Evolutionary conservation across 2,888 invertebrate species (phyloP), one percentile per base, ranked within the genome.

Genomic region (Drosophila parthenogenetica): DNA sequence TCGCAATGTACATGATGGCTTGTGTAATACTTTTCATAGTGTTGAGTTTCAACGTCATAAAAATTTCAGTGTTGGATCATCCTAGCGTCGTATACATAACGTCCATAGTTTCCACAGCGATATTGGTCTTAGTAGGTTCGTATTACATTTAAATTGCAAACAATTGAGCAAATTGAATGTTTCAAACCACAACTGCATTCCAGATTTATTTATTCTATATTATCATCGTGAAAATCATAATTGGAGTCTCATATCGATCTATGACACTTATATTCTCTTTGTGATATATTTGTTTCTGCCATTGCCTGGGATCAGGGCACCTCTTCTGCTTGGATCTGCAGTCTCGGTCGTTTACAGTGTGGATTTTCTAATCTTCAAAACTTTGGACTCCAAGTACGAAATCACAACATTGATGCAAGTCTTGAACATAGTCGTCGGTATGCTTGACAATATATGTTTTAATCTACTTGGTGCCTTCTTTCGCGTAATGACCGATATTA

Each of bases 201-300:
- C 45, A 72, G 65, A 69, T 42, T 1, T 51, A 16, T 0, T 7
- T 0, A 13, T 70, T n/a, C 16, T 54, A 13, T 0, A 40, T 0
- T 76, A 60, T 63, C 86, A 85, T 37, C 8, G 5, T n/a, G 5
- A 16, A 11, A 0, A 0, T 0, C 10, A 74, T 8, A 5, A 54
- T 0, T 70, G 78, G 73, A 2, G 5, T 1, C 4, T 63, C 4
- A 49, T 17, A 0, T 43, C 70, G 0, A 59, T 69, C 3, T 78
- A 65, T 25, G 83, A 82, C 49, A 61, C 67, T 1, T 83, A 85
- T 22, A 43, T 64, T 0, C 10, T 82, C 1, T 64, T 40, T 32
- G 49, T 71, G 35, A 60, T 83, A 4, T 83, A 83, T 45, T 42
- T 82, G 19, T 82, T 68, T 46, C 37, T 83, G 3, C 83, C 83